Evolutionary conservation across 2,113 vertebrate genomes (phyloP).

Genomic region (Polypterus bichir): DNA sequence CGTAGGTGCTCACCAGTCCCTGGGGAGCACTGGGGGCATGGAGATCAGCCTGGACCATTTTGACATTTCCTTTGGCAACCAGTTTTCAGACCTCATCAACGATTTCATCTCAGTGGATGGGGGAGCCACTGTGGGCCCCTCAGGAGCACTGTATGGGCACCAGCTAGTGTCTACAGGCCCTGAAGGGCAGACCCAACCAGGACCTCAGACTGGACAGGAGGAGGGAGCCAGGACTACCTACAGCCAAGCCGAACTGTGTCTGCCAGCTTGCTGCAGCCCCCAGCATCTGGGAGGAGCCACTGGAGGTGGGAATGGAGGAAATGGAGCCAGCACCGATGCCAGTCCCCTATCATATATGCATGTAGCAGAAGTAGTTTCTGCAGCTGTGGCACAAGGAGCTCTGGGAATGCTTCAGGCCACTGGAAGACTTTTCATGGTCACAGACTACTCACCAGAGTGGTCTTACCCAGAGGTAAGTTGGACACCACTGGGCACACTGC

Average conservation of each 20-base stretch:
- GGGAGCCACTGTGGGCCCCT: constrained; percentile 49
- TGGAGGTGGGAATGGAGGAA: constrained; percentile 30
- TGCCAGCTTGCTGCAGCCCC: constrained; percentile 89
- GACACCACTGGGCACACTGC: too few relatives aligned
- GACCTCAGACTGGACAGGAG: constrained; percentile 47
- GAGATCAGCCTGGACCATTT: constrained; percentile 98
- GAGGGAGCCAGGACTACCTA: constrained; percentile 65
- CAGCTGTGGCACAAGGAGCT: constrained; percentile 75
- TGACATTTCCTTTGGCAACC: constrained; percentile 97
- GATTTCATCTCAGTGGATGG: constrained; percentile 96
- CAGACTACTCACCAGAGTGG: constrained; percentile 97
- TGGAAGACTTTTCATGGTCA: constrained; percentile 93
- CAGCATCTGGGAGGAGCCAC: constrained; percentile 50
- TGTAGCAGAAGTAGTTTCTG: constrained; percentile 89
- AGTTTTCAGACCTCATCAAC: constrained; percentile 97
- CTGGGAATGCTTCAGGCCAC: constrained; percentile 90
- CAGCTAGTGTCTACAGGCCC: constrained; percentile 69
- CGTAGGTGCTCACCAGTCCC: constrained; percentile 64
- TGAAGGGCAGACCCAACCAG: constrained; percentile 49
- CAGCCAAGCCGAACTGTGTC: constrained; percentile 79
- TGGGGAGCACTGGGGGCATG: constrained; percentile 58
- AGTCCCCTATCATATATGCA: constrained; percentile 90
- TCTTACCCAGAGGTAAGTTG: constrained; percentile 91
- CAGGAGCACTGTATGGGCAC: constrained; percentile 70
- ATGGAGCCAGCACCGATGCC: constrained; percentile 55